Conservation (phyloP, 2,113 vertebrate species). For the Uria lomvia region DNA sequence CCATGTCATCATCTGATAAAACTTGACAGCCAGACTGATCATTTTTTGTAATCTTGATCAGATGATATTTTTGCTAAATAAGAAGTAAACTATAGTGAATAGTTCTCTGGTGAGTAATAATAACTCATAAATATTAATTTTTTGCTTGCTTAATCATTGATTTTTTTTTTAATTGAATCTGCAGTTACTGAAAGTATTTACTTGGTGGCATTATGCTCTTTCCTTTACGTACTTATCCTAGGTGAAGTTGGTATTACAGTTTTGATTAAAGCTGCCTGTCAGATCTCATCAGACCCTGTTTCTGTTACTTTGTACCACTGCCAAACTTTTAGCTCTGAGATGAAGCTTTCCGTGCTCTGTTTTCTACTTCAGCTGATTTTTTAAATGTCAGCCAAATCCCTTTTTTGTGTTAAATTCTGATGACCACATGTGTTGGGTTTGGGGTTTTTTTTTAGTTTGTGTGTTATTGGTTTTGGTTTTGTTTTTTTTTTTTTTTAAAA, state of each 20-base stretch:
- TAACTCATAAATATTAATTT: constrained; percentile 21
- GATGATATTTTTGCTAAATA: constrained; percentile 44
- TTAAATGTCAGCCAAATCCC: neutral
- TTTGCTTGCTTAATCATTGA: constrained; percentile 5
- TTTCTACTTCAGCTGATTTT: neutral
- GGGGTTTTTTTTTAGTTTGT: neutral
- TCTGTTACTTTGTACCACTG: neutral
- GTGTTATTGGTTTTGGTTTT: neutral
- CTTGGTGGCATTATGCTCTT: neutral
- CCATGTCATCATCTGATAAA: constrained; percentile 43
- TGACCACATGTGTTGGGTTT: neutral
- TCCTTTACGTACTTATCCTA: neutral
- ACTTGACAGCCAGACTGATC: neutral
- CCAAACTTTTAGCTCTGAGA: neutral
- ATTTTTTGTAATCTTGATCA: constrained; percentile 27
- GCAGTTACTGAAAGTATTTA: constrained; percentile 9
- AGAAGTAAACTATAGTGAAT: neutral
- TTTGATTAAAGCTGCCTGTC: constrained; percentile 4
- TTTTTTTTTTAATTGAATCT: constrained; percentile 35
- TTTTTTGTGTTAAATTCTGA: neutral
- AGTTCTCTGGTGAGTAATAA: neutral
- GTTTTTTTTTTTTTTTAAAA: neutral
- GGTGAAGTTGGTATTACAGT: neutral
- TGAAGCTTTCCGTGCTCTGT: neutral
- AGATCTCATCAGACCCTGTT: constrained; percentile 26